These are phyloP conservation scores for Byasa hedistus DNA, from an alignment of 2,888 invertebrate genomes.

Conservation along the genomic window DNA sequence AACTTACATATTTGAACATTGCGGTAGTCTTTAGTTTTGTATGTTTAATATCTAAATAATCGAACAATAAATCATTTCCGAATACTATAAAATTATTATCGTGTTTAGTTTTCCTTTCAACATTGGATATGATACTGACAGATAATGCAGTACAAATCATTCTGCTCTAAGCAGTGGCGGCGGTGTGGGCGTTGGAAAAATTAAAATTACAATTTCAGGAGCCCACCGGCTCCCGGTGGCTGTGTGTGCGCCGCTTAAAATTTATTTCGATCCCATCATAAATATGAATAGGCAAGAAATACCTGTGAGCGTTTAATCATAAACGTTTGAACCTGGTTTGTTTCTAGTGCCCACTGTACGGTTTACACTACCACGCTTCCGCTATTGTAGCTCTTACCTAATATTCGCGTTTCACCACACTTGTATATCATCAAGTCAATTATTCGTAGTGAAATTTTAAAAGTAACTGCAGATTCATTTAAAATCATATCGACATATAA, in stretches of 20 bases:
- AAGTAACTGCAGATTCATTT: no score
- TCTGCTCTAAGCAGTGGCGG: constrained; percentile 9
- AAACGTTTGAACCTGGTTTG: constrained; percentile 75
- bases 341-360: constrained; percentile 66
- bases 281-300: constrained; percentile 68
- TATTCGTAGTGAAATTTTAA: no score
- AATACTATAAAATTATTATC: constrained; percentile 30
- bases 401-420: constrained; percentile 38
- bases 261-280: constrained; percentile 74
- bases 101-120: constrained; percentile 29
- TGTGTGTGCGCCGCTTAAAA: constrained; percentile 41
- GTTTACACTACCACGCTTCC: constrained; percentile 54
- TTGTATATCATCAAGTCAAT: background rate
- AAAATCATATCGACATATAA: no score
- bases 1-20: background rate
- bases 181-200: constrained; percentile 27
- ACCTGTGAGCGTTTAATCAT: constrained; percentile 76
- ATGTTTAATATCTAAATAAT: constrained; percentile 11
- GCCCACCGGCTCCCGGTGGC: constrained; percentile 21
- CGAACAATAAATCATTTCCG: constrained; percentile 24
- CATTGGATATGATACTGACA: constrained; percentile 29
- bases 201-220: constrained; percentile 24
- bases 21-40: background rate
- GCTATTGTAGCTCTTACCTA: constrained; percentile 48
- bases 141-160: constrained; percentile 31